Evolutionary conservation across 1,140 invertebrate species (phyloP), one percentile per base, ranked within the genome.

Genomic region (Arctopsyche grandis): DNA sequence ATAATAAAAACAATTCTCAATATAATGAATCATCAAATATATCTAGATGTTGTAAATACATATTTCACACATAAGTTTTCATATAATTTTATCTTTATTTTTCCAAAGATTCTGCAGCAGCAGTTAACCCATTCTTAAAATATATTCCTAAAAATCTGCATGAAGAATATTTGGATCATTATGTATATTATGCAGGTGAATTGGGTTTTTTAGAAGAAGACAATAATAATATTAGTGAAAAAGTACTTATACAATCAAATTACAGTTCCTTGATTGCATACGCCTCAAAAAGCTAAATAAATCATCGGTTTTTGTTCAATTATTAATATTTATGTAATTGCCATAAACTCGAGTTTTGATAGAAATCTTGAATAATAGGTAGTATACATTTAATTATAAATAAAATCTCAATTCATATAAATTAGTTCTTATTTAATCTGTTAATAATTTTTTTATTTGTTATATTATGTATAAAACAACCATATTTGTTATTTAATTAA

Each of bases 61-160:
- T 22, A 19, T 66, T 3, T 66, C 3, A 66, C 19, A 22, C 3
- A 3, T 56, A 66, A 5, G 60, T 66, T 5, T 52, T 14, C 3
- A 66, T 7, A 21, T 5, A 22, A 5, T 21, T 24, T 26, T 26
- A 1, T 66, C 26, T 12, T 66, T 66, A 26, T 26, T 12, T 26
- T 66, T 12, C 14, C 26, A 24, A 83, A 94, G 94, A 92, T 83
- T 91, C 93, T 26, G 88, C 92, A 0, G 88, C 87, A 77, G 93
- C 94, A 0, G 91, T 96, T 4, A 95, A 94, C 84, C 94, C 95
- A 0, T 96, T 95, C 83, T 83, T 94, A 56, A 85, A 89, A 3
- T 86, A 90, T 24, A 91, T 96, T 77, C 92, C 94, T 0, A 81
- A 87, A 0, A 84, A 90, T 0, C 79, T 93, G 3, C 90, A 91